These are phyloP conservation scores for Lonchura striata DNA, from an alignment of 2,113 vertebrate genomes.

Conservation along the genomic window DNA sequence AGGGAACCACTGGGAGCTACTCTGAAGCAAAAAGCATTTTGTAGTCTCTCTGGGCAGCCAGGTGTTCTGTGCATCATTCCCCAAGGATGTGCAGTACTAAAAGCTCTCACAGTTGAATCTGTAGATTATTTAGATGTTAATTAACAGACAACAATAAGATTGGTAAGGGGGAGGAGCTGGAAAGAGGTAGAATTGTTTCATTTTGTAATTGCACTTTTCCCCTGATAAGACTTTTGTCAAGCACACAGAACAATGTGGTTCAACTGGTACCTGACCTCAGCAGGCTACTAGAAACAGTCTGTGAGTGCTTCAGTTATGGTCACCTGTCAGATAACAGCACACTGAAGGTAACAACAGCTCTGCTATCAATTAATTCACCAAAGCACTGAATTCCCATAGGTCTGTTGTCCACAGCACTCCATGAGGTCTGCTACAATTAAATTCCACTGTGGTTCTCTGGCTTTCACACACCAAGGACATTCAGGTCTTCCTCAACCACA, in stretches of 20 bases:
- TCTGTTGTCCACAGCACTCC: background rate
- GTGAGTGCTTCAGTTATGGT: background rate
- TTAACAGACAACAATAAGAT: background rate
- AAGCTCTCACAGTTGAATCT: background rate
- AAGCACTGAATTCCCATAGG: background rate
- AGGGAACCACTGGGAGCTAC: background rate
- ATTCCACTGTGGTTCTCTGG: background rate
- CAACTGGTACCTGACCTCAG: background rate
- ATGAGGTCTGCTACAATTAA: background rate
- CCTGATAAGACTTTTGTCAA: background rate
- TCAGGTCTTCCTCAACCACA: background rate
- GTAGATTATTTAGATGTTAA: background rate
- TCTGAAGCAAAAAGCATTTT: background rate
- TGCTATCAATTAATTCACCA: background rate
- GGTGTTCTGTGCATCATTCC: background rate
- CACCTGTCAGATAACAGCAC: background rate
- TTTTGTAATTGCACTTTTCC: background rate
- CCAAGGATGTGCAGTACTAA: background rate
- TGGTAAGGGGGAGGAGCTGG: background rate
- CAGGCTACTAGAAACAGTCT: background rate
- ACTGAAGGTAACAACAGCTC: background rate
- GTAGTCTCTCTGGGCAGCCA: background rate
- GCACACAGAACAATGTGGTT: background rate
- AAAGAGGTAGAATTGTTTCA: background rate
- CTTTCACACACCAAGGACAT: background rate